A percentile compares a stretch with the other conserved stretches of the same genome.
Evolutionary conservation across 2,888 invertebrate genomes (phyloP).

Genomic region (Idaea straminata): DNA sequence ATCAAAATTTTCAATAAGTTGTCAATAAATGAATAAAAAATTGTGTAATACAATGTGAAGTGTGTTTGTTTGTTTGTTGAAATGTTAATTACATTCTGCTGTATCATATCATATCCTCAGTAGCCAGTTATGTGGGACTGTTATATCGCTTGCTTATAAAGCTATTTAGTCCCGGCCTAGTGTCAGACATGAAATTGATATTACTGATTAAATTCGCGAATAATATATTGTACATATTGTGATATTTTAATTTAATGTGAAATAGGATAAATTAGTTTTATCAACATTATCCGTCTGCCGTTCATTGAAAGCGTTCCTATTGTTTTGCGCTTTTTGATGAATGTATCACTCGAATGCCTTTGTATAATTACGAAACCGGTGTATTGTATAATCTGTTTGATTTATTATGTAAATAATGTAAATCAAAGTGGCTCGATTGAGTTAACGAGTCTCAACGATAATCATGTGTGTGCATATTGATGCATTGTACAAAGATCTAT

Average conservation of each 20-base stretch:
- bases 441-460: slow-evolving; percentile 53
- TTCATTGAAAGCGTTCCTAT: slow-evolving; percentile 37
- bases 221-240: slow-evolving; percentile 75
- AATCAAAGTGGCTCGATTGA: slow-evolving; percentile 42
- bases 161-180: slow-evolving; percentile 38
- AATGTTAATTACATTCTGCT: slow-evolving; percentile 21
- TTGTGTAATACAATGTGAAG: slow-evolving; percentile 24
- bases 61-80: slow-evolving; percentile 31
- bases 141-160: slow-evolving; percentile 26
- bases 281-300: slow-evolving; percentile 55
- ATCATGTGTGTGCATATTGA: slow-evolving; percentile 65
- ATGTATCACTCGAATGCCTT: slow-evolving; percentile 40
- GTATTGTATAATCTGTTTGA: slow-evolving; percentile 30
- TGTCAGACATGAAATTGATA: slow-evolving; percentile 59
- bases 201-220: slow-evolving; percentile 64
- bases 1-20: slow-evolving; percentile 10
- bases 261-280: slow-evolving; percentile 66
- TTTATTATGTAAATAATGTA: slow-evolving; percentile 46
- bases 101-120: slow-evolving; percentile 8
- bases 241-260: slow-evolving; percentile 77
- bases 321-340: slow-evolving; percentile 34
- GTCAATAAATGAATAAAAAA: slow-evolving; percentile 24
- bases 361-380: slow-evolving; percentile 37
- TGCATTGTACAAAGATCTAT: slow-evolving; percentile 78
- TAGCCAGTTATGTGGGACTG: slow-evolving; percentile 25